Base-by-base conservation (phyloP, 2,113 vertebrate genomes). In the Eidolon helvum region DNA sequence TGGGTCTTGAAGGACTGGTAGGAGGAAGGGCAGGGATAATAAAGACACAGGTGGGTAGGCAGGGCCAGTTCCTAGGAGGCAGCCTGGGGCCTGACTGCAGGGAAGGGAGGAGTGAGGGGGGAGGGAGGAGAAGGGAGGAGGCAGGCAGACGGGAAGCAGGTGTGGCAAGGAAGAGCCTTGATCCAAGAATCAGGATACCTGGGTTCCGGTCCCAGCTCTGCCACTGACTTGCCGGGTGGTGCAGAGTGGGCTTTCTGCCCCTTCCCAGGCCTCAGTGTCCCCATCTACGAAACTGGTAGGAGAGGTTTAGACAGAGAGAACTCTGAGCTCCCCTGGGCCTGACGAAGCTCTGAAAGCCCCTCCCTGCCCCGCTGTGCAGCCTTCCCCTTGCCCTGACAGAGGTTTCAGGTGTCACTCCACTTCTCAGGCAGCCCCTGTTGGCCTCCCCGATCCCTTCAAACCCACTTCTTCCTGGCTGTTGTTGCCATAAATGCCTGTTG, bases 361-460 rank as follows among this genome's bases (percentile, higher is more conserved):
- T 14, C 59, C 35, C 12, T 12, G n/a, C 12, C 30, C 1, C 16
- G 0, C 68, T 0, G 69, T 2, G 24, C 2, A 4, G 2, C 2
- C 7, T 26, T 18, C 5, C 40, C 14, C 72, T 12, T 2, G n/a
- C 68, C 22, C 45, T 14, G 4, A 3, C 22, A 14, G 79, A 57
- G 40, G 91, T 61, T 10, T 1, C 30, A 18, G 50, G 38, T 63
- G 33, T 48, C n/a, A 11, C 4, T 10, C 0, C 0, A 19, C 38
- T 45, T n/a, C 45, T 66, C 3, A 0, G 33, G 48, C 66, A 55
- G 14, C n/a, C 50, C 28, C 53, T 1, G 26, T 10, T 19, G 71
- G 88, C 53, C 33, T 33, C 74, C 1, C 63, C 57, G 71, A 68
- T 43, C 91, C 57, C 48, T 33, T 22, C 75, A 57, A 83, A 30